phyloP scores from a whole-genome alignment of 1,140 invertebrate species.

The Heliothis subflexa region DNA sequence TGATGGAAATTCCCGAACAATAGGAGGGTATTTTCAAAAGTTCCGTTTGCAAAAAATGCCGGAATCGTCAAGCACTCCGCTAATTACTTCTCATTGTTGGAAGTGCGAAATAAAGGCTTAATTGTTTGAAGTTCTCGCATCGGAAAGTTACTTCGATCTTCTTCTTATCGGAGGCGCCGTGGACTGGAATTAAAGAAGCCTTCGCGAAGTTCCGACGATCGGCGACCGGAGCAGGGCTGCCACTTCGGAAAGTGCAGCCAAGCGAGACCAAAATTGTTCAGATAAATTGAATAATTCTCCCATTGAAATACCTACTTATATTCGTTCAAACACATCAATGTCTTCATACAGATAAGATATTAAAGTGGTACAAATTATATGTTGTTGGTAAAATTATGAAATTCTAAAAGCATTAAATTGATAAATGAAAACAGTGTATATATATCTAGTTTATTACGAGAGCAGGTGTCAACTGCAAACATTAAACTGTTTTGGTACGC shows the following conservation, averaged over 20 bases:
- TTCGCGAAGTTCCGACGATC: slow-evolving; percentile 29
- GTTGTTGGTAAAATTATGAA: slow-evolving; percentile 22
- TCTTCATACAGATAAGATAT: neutral
- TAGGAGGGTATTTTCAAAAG: slow-evolving; percentile 61
- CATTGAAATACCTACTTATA: neutral
- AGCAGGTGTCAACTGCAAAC: slow-evolving; percentile 35
- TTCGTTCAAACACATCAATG: neutral
- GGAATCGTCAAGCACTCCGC: slow-evolving; percentile 58
- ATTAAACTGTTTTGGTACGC: slow-evolving; percentile 27
- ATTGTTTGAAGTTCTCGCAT: slow-evolving; percentile 73
- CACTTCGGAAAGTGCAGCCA: slow-evolving; percentile 21
- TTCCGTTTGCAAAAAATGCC: slow-evolving; percentile 59
- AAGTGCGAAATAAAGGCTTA: slow-evolving; percentile 72
- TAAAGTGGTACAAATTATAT: slow-evolving; percentile 15
- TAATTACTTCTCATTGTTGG: slow-evolving; percentile 79
- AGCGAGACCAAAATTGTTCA: slow-evolving; percentile 17
- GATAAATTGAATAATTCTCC: slow-evolving; percentile 19
- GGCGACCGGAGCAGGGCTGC: neutral
- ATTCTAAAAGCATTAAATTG: slow-evolving; percentile 20
- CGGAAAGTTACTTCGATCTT: slow-evolving; percentile 63
- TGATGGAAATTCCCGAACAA: slow-evolving; percentile 67
- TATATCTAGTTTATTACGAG: slow-evolving; percentile 10
- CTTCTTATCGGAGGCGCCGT: slow-evolving; percentile 59
- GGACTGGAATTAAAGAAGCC: slow-evolving; percentile 61
- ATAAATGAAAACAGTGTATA: slow-evolving; percentile 26